Evolutionary conservation across 2,888 invertebrate species (phyloP).

Genomic region (Adelognathus sp.): DNA sequence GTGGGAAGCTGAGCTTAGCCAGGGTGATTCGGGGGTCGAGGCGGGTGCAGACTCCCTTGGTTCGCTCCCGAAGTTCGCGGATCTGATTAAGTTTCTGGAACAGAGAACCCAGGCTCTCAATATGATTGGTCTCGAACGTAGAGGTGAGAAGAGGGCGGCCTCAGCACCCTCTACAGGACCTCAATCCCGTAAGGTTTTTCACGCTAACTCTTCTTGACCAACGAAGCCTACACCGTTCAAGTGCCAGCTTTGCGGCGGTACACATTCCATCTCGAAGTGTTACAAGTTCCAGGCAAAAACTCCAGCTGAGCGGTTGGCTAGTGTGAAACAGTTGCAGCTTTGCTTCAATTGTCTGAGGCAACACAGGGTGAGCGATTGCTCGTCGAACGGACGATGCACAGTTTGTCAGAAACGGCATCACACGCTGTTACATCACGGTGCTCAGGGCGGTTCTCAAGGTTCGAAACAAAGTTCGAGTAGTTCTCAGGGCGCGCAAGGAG

Average conservation of each 20-base stretch:
- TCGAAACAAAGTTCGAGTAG: no score
- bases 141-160: neutral
- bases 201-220: neutral
- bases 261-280: neutral
- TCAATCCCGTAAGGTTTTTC: neutral
- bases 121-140: neutral
- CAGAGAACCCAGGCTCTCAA: neutral
- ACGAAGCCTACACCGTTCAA: no score
- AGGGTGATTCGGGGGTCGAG: neutral
- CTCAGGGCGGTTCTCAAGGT: no score
- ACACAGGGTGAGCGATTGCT: neutral
- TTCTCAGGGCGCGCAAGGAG: no score
- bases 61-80: neutral
- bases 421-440: neutral
- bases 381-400: neutral
- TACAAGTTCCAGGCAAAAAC: neutral
- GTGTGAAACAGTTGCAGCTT: neutral
- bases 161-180: neutral
- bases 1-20: neutral
- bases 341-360: neutral
- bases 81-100: constrained; percentile 11
- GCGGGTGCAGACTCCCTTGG: neutral
- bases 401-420: neutral
- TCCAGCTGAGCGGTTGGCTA: neutral
- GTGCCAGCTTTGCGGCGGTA: neutral